Base-by-base conservation (phyloP, 2,888 invertebrate species). In the Serripes groenlandicus region DNA sequence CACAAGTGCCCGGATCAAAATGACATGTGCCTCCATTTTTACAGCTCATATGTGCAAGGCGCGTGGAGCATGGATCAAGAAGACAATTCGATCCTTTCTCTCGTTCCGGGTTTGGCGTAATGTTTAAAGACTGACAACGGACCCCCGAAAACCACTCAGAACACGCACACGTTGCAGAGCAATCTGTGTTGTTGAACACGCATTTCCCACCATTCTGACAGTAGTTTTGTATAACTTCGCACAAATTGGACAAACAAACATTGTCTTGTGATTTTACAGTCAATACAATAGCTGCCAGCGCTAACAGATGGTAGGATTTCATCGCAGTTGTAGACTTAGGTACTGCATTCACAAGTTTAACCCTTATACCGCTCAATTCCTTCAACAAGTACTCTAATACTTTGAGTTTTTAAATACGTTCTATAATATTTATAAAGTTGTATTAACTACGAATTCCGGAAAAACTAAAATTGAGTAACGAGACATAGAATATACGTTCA, bases 131-230 rank as follows among this genome's bases (percentile, higher is more conserved):
- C 2, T 62, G 3, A 64, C 78, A 78, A 15, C 32, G 34, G 18
- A 4, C 21, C n/a, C 78, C 78, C 15, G 58, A 18, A 52, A 28
- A 72, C 49, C 66, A 64, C 0, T 21, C 35, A 3, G 35, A 37
- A 42, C 79, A 79, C 4, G 15, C 34, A 56, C 79, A 79, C 18
- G 58, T 73, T 15, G 54, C 42, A n/a, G 26, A n/a, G 42, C 79
- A 79, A 4, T 58, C 69, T 4, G 15, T 58, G n/a, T 37, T 21
- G 37, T 79, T 60, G 54, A 69, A 69, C 5, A 62, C 32, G 49
- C 79, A 79, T n/a, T 18, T 42, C 1, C 74, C 74, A 37, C 56
- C 68, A 60, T 79, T 79, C 7, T 58, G 42, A 56, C 79, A 79
- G 52, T 56, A 74, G 18, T 62, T n/a, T 11, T 49, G 56, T 26